Evolutionary conservation across 2,797 vertebrate genomes (phyloP).

Genomic region (Echiichthys vipera): DNA sequence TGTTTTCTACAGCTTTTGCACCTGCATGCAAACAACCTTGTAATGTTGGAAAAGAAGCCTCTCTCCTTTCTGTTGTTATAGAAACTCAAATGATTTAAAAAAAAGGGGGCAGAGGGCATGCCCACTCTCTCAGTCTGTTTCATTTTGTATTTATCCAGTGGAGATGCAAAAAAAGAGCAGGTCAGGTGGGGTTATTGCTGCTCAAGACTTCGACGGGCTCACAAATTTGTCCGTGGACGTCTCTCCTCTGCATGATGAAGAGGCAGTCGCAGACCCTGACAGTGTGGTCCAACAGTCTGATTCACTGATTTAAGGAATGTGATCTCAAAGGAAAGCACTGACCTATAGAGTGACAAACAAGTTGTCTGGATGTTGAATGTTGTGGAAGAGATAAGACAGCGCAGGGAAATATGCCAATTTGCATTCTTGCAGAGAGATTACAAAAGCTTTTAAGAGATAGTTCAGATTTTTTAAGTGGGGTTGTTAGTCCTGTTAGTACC

Average conservation of each 20-base stretch:
- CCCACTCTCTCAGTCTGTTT: neutral
- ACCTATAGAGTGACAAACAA: constrained; percentile 1
- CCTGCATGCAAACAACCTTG: constrained; percentile 57
- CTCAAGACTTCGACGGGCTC: constrained; percentile 21
- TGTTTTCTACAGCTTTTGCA: constrained; percentile 34
- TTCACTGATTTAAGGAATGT: constrained; percentile 26
- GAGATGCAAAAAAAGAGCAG: constrained; percentile 1
- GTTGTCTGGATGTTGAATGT: constrained; percentile 3
- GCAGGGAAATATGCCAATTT: neutral
- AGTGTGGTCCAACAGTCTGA: constrained; percentile 3
- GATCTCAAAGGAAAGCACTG: constrained; percentile 17
- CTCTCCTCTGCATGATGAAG: constrained; percentile 3
- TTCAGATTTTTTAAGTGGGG: no score
- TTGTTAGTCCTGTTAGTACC: no score
- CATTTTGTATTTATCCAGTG: constrained; percentile 22
- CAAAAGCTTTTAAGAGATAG: no score
- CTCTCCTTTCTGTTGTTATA: constrained; percentile 22
- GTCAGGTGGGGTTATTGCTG: constrained; percentile 5
- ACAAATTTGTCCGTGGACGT: constrained; percentile 25
- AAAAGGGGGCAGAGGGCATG: constrained; percentile 12
- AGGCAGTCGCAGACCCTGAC: constrained; percentile 45
- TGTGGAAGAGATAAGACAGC: neutral
- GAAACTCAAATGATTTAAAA: constrained; percentile 3
- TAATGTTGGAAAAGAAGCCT: neutral
- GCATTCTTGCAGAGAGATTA: neutral